Percentiles rank a stretch among this genome's conserved stretches.
Evolutionary conservation across 2,797 vertebrate species (phyloP).

Genomic region (Percopsis omiscomaycus): DNA sequence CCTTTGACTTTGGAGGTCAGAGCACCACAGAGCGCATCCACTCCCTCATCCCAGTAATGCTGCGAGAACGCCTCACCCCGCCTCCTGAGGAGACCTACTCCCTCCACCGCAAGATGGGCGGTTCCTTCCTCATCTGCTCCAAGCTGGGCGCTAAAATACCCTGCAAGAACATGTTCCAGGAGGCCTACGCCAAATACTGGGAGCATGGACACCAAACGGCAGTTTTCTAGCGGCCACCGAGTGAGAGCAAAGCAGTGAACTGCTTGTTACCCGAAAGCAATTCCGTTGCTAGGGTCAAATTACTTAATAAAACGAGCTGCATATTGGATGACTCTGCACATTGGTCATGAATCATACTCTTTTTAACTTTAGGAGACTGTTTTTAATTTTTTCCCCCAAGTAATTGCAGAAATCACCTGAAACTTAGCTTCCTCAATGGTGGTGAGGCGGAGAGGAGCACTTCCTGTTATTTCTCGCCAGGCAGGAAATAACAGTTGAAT

Average conservation of each 20-base stretch:
- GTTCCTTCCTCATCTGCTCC: constrained; percentile 97
- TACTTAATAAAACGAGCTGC: too few species aligned
- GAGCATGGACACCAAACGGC: constrained; percentile 42
- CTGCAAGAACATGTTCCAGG: constrained; percentile 90
- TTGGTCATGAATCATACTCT: too few species aligned
- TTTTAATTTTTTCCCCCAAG: too few species aligned
- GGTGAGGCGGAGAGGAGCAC: too few species aligned
- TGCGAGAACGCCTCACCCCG: constrained; percentile 89
- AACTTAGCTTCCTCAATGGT: too few species aligned
- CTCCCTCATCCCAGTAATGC: constrained; percentile 90
- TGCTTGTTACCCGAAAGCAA: neutral
- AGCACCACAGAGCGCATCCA: constrained; percentile 94
- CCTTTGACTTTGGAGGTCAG: constrained; percentile 89
- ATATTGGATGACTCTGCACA: too few species aligned
- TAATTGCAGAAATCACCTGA: too few species aligned
- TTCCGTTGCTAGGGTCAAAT: too few species aligned
- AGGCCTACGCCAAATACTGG: constrained; percentile 85
- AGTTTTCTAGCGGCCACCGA: too few species aligned
- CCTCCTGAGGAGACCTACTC: constrained; percentile 96
- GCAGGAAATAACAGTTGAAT: too few species aligned
- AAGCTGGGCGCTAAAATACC: constrained; percentile 86
- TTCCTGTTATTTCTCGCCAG: too few species aligned
- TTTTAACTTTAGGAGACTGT: too few species aligned
- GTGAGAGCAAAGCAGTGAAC: neutral
- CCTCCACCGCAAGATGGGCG: constrained; percentile 96